These are phyloP conservation scores for Muscicapa comitata DNA, from an alignment of 2,797 vertebrate species.

Conservation along the genomic window DNA sequence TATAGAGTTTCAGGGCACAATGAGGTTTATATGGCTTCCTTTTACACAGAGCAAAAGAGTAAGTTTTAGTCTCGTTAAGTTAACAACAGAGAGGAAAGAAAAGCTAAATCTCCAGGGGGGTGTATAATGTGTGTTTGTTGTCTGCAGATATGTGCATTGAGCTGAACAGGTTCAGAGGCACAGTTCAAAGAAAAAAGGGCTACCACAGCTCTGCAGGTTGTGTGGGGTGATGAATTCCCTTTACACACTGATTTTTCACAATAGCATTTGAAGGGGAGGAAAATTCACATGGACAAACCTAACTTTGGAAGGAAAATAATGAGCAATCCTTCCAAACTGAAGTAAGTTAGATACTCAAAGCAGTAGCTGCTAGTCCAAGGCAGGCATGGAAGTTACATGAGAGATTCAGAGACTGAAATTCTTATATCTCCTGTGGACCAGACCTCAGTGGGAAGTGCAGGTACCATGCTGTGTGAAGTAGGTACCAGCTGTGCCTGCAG, in stretches of 20 bases:
- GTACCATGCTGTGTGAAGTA: not conserved
- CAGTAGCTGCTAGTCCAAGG: not conserved
- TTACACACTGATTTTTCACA: not conserved
- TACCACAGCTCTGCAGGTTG: not conserved
- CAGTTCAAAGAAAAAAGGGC: not conserved
- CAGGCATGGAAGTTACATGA: not conserved
- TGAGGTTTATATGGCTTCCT: not conserved
- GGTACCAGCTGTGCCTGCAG: not conserved
- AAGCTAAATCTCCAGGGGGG: not conserved
- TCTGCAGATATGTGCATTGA: not conserved
- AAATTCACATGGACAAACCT: not conserved
- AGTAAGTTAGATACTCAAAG: not conserved
- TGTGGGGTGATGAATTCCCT: not conserved
- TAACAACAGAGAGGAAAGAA: not conserved
- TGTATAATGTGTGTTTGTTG: not conserved
- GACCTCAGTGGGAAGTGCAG: not conserved
- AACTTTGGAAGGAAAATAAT: not conserved
- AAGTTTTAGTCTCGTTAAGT: not conserved
- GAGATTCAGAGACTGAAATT: not conserved
- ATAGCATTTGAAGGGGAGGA: fast-evolving
- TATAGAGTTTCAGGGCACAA: not conserved
- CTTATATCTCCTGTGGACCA: not conserved
- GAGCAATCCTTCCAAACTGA: not conserved
- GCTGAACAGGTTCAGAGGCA: not conserved
- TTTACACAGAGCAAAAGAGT: not conserved